Conservation (phyloP, 1,140 invertebrate genomes). For the Aradophagus sp. region DNA sequence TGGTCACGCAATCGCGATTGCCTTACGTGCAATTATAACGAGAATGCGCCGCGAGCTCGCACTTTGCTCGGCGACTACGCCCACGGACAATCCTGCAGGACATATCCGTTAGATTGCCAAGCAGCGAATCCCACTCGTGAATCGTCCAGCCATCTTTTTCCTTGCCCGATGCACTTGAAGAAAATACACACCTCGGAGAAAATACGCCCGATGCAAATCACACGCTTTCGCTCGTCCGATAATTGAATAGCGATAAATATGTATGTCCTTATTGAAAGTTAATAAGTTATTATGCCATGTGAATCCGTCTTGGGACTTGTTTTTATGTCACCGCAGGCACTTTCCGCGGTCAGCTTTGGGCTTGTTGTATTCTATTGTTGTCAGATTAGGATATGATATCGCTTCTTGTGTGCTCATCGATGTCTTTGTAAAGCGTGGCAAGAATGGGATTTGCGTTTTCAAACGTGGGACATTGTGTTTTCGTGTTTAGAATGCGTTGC, state of each 20-base stretch:
- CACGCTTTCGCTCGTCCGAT: constrained; percentile 37
- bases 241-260: constrained; percentile 55
- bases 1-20: constrained; percentile 59
- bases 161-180: constrained; percentile 26
- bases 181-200: constrained; percentile 38
- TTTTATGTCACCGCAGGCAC: too few relatives aligned
- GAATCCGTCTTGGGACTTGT: constrained; percentile 23
- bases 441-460: too few relatives aligned
- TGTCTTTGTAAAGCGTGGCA: too few relatives aligned
- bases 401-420: too few relatives aligned
- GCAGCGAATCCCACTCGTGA: constrained; percentile 38
- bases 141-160: constrained; percentile 34
- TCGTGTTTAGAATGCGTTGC: too few relatives aligned
- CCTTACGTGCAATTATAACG: constrained; percentile 60
- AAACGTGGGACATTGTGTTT: too few relatives aligned
- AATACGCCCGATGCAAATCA: constrained; percentile 52
- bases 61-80: constrained; percentile 45
- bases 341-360: too few relatives aligned
- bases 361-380: too few relatives aligned
- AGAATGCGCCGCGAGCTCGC: constrained; percentile 58
- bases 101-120: constrained; percentile 29
- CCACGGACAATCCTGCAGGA: constrained; percentile 52
- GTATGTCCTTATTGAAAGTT: constrained; percentile 55
- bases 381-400: too few relatives aligned
- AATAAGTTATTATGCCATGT: constrained; percentile 50